These are phyloP conservation scores for Esperia sulphurella DNA, from an alignment of 2,888 invertebrate genomes.

Conservation along the genomic window DNA sequence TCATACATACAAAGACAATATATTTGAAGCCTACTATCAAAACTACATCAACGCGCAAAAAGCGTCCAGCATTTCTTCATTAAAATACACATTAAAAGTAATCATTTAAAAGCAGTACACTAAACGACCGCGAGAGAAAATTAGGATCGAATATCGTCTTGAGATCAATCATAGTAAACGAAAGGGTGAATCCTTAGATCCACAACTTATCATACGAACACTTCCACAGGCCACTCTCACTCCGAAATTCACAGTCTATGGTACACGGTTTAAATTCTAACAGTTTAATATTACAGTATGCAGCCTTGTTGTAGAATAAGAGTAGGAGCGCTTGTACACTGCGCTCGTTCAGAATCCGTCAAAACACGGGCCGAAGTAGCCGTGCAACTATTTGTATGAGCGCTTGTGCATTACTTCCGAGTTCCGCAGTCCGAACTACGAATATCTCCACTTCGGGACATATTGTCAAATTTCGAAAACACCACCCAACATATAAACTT, in stretches of 20 bases:
- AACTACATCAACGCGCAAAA: constrained; percentile 70
- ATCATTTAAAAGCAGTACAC: constrained; percentile 55
- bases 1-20: constrained; percentile 59
- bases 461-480: too few species aligned
- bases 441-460: too few species aligned
- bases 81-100: constrained; percentile 62
- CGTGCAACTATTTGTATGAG: too few species aligned
- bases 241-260: constrained; percentile 27
- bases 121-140: constrained; percentile 55
- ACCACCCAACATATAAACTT: too few species aligned
- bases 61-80: constrained; percentile 58
- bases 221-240: constrained; percentile 36
- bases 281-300: constrained; percentile 25
- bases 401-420: too few species aligned
- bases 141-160: constrained; percentile 76
- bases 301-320: constrained; percentile 26
- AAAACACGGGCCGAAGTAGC: too few species aligned
- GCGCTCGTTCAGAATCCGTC: too few species aligned
- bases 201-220: constrained; percentile 50
- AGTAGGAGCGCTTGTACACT: too few species aligned
- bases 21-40: constrained; percentile 61
- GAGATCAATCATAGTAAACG: constrained; percentile 73
- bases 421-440: too few species aligned
- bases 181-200: constrained; percentile 45
- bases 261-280: constrained; percentile 24